These are phyloP conservation scores for Brachionus koreanus DNA, from an alignment of 1,140 invertebrate genomes.

Conservation along the genomic window DNA sequence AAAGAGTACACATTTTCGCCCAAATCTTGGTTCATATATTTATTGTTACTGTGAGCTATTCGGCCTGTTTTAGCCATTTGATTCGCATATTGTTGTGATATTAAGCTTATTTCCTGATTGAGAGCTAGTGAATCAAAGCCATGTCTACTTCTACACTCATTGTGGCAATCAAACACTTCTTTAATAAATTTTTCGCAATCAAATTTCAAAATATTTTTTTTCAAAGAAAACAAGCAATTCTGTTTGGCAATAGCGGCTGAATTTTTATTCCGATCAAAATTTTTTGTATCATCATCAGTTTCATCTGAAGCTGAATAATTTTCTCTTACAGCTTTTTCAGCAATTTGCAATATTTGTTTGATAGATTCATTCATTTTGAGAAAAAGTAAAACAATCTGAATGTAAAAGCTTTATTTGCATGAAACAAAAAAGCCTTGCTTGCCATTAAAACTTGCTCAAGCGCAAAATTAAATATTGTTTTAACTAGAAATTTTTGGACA, in stretches of 20 bases:
- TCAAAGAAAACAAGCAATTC: background rate
- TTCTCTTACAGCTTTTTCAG: background rate
- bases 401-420: no score
- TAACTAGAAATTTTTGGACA: no score
- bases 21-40: constrained; percentile 48
- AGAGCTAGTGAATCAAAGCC: constrained; percentile 66
- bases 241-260: background rate
- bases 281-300: background rate
- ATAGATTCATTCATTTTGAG: background rate
- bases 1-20: constrained; percentile 56
- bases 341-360: background rate
- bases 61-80: constrained; percentile 66
- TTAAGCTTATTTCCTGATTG: constrained; percentile 64
- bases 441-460: no score
- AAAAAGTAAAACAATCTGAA: background rate
- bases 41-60: constrained; percentile 69
- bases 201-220: background rate
- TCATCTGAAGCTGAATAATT: background rate
- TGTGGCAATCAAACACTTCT: constrained; percentile 60
- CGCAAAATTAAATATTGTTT: no score
- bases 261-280: background rate
- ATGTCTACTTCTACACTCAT: constrained; percentile 72
- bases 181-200: background rate
- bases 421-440: no score
- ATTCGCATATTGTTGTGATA: constrained; percentile 76